Base-by-base conservation (phyloP, 2,113 vertebrate species). In the Atrichornis clamosus region DNA sequence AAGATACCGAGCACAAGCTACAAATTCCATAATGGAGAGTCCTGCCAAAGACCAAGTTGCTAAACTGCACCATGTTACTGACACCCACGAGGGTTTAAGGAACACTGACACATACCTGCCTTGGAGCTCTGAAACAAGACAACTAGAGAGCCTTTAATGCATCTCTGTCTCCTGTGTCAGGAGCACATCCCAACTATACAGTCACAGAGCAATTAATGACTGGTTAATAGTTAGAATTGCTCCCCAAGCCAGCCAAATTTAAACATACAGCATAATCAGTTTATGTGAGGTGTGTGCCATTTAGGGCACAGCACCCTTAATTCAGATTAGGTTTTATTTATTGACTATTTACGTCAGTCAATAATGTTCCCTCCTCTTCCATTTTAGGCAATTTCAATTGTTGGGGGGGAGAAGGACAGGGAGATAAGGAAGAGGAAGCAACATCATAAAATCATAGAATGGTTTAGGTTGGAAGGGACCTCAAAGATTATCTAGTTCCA, bases 331-430 rank as follows among this genome's bases (percentile, higher is more conserved):
- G 10, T 69, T 88, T 90, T 77, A 67, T 72, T 67, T 84, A 91
- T 18, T 74, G 49, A 53, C 50, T 70, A 9, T 69, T 77, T 35
- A 80, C 0, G 1, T n/a, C 35, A 69, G 21, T 70, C 56, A 69
- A 9, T 58, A 80, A 90, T 13, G 13, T 22, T 63, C 10, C 55
- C 4, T 90, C 49, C 24, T 80, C 37, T 82, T 53, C 35, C 44
- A 56, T 20, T 39, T 69, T 10, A 35, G 14, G 30, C 6, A 39
- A 80, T 74, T 80, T 59, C 59, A 90, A 42, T 50, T 15, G 17
- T 4, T 28, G 12, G 0, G 0, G 4, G 8, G 17, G 2, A 6
- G 21, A 46, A 41, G 15, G 22, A 87, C 18, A 46, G 12, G 15
- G 9, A 21, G 53, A 41, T 10, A 56, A 20, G 27, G 17, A 60